A percentile compares a stretch with the other conserved stretches of the same genome.
phyloP scores from a whole-genome alignment of 2,113 vertebrate species.

The Glaucidium brasilianum region DNA sequence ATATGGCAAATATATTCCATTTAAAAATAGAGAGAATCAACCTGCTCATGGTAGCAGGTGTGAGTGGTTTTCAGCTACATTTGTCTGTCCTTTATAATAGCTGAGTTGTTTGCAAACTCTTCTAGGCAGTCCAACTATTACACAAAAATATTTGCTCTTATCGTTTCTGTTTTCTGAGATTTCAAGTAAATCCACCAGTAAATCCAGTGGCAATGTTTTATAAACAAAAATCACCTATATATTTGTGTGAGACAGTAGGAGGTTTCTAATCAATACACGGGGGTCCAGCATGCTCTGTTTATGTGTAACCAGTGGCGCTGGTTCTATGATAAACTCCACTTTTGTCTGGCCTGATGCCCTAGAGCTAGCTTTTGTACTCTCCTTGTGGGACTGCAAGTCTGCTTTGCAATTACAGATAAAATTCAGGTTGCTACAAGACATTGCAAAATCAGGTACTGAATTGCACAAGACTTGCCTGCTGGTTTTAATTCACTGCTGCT shows the following conservation, averaged over 20 bases:
- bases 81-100: background rate
- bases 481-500: background rate
- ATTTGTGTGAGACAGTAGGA: background rate
- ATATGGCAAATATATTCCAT: background rate
- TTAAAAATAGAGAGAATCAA: background rate
- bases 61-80: background rate
- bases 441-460: conserved; percentile 24
- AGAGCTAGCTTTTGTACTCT: background rate
- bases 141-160: conserved; percentile 13
- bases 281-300: background rate
- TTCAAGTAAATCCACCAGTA: background rate
- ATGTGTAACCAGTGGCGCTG: background rate
- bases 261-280: background rate
- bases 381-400: background rate
- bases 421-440: background rate
- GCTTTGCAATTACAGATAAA: conserved; percentile 5
- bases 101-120: conserved; percentile 12
- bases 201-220: background rate
- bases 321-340: background rate
- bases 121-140: background rate
- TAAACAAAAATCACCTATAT: background rate
- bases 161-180: background rate
- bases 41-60: background rate
- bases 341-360: background rate
- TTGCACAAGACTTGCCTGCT: conserved; percentile 5